Conservation (phyloP, 2,797 vertebrate genomes). For the Sebastes alutus region DNA sequence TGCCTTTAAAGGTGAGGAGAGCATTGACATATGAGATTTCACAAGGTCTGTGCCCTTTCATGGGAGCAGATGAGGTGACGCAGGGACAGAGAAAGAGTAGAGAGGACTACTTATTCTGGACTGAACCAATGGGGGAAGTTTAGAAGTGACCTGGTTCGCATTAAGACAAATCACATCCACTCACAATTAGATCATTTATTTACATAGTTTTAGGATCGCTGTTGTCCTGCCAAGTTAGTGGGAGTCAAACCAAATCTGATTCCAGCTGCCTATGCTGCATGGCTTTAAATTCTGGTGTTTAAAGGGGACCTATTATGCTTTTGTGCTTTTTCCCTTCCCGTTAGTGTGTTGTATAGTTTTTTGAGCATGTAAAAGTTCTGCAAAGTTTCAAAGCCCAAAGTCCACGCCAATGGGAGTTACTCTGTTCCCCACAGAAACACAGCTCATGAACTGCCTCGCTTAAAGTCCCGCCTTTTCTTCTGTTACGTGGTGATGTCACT, state of each 20-base stretch:
- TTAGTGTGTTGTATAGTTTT: too few relatives aligned
- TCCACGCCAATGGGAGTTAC: too few relatives aligned
- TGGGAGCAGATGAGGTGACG: background rate
- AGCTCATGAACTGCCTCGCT: too few relatives aligned
- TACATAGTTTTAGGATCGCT: background rate
- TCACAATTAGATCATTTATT: background rate
- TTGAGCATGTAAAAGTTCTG: too few relatives aligned
- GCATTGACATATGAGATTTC: constrained; percentile 25
- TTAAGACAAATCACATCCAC: background rate
- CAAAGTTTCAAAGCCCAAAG: too few relatives aligned
- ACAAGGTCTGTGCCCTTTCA: constrained; percentile 38
- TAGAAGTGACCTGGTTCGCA: background rate
- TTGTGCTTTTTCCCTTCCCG: too few relatives aligned
- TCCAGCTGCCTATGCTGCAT: background rate
- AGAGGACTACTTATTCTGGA: background rate
- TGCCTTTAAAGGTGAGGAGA: constrained; percentile 57
- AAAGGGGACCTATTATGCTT: background rate
- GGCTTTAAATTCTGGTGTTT: background rate
- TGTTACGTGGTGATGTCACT: too few relatives aligned
- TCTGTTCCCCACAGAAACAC: too few relatives aligned
- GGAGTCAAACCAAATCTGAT: constrained; percentile 12
- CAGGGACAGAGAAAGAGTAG: background rate
- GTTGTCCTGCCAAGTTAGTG: constrained; percentile 21
- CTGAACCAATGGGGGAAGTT: background rate
- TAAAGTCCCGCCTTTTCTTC: too few relatives aligned